Base-by-base conservation (phyloP, 2,888 invertebrate genomes). In the Nycteola revayana region DNA sequence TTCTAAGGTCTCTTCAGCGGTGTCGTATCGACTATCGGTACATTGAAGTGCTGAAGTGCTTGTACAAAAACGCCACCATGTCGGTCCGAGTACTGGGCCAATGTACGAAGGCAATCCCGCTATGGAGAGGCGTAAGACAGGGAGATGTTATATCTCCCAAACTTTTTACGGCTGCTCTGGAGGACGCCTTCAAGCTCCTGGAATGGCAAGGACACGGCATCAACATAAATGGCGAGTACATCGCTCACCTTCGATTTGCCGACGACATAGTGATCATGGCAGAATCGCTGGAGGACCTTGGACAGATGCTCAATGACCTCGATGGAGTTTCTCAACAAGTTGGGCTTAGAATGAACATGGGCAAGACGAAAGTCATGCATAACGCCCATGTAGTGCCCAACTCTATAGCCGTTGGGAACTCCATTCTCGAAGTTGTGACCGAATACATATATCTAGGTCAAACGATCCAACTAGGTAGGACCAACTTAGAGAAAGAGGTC, bases 401-500 rank as follows among this genome's bases (percentile, higher is more conserved):
- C n/a, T n/a, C n/a, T n/a, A n/a, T n/a, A n/a, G n/a, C n/a, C 1
- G 14, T 27, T 3, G 27, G 14, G 1, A 6, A 14, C n/a, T 2
- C 7, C 3, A 17, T 4, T 4, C 27, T 27, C 17, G 17, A 27
- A 17, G 27, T 17, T 27, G 27, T 27, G 1, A 4, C 1, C 7
- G 3, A 27, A 1, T 27, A 27, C 6, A 11, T 27, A 2, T 24
- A 24, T 6, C 24, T 24, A 9, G 27, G 8, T 4, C 27, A 27
- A 3, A 14, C 10, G 3, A 7, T 27, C 9, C 14, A 25, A 7
- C 9, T 23, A 24, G 18, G 7, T 20, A 25, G 10, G 25, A 20
- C 17, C 25, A 32, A 32, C 32, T 32, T 32, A 25, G 25, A 32
- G 24, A 31, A 31, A 24, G 31, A 31, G 24, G 17, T 24, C 31